Base-by-base conservation (phyloP, 1,140 invertebrate genomes). In the Maniola jurtina region DNA sequence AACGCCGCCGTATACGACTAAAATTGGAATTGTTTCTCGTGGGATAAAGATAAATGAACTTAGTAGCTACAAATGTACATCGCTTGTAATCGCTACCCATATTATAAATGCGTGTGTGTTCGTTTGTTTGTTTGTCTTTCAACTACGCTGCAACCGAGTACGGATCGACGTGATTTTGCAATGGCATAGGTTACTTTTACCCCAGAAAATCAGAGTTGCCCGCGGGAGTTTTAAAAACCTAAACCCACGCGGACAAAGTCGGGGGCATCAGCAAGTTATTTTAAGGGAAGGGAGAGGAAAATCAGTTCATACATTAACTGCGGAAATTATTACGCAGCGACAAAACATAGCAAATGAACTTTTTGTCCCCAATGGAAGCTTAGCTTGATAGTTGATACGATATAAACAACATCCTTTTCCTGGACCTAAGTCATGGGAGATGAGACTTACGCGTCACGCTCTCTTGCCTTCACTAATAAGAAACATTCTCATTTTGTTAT, bases 401-500 rank as follows among this genome's bases (percentile, higher is more conserved):
- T 61, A 66, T 48, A 63, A 52, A 70, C 52, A 50, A 34, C 52
- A 55, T 67, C 45, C 66, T 67, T 61, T 68, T 71, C 66, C 66
- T 71, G 52, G 62, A 57, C 15, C 34, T 33, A 61, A 40, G 62
- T 68, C 66, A 68, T 68, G 61, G 61, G 62, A 69, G 71, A 61
- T 69, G 70, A 75, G 67, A 70, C 62, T 59, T 60, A 25, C 38
- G 6, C 38, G 76, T 81, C 66, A 83, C 81, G 81, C 79, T 83
- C 76, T 78, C 78, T 54, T 78, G 72, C 56, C 56, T 64, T 45
- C 70, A 63, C 65, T 83, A 77, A 83, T 79, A 70, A 63, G 61
- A 75, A 79, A 72, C 52, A 77, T 59, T 50, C 73, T 73, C 71
- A 75, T 77, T 81, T 79, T 80, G 60, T 50, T 67, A 61, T 67